These are phyloP conservation scores for Typhlomys cinereus DNA, from an alignment of 2,113 vertebrate species.

Conservation along the genomic window DNA sequence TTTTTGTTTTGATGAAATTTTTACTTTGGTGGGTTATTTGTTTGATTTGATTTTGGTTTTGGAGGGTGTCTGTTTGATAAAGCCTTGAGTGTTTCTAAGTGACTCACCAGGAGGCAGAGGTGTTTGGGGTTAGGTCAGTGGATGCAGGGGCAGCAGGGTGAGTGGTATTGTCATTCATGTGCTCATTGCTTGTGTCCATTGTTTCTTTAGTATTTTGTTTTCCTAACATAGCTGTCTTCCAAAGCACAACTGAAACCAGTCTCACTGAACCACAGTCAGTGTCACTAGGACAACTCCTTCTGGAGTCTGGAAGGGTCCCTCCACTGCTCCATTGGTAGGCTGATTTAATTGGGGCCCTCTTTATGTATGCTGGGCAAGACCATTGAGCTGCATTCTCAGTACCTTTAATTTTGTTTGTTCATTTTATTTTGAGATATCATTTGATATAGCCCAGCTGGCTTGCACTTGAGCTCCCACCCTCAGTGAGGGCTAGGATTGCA, in stretches of 20 bases:
- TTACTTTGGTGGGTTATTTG: too few relatives aligned
- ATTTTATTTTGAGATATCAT: too few relatives aligned
- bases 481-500: too few relatives aligned
- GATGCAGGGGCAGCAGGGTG: background rate
- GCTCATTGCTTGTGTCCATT: background rate
- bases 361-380: too few relatives aligned
- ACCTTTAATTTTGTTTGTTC: too few relatives aligned
- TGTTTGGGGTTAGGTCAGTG: background rate
- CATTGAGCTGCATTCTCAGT: too few relatives aligned
- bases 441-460: too few relatives aligned
- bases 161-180: background rate
- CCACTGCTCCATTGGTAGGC: background rate
- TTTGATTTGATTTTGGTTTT: too few relatives aligned
- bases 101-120: rapidly evolving
- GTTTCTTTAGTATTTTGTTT: background rate
- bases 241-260: background rate
- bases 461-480: too few relatives aligned
- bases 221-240: background rate
- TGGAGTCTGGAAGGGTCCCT: background rate
- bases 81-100: background rate
- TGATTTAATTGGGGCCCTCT: background rate
- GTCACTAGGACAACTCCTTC: background rate
- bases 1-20: too few relatives aligned
- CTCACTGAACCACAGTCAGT: background rate
- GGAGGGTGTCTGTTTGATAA: too few relatives aligned